Evolutionary conservation across 2,888 invertebrate species (phyloP).

Genomic region (Muschampia plurimacula): DNA sequence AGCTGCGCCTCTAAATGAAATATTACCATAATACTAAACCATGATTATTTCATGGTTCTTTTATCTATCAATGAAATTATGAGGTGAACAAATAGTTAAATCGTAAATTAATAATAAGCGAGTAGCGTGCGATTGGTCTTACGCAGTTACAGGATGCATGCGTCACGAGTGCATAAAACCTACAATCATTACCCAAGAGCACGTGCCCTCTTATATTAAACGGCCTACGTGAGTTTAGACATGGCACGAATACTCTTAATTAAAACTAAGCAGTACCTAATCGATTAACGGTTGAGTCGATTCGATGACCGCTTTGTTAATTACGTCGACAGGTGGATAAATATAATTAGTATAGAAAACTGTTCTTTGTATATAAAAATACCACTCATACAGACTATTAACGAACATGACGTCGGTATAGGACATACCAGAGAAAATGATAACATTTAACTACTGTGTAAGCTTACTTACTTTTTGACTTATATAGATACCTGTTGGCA

Average conservation of each 20-base stretch:
- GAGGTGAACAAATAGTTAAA: background rate
- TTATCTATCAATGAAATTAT: too few species aligned
- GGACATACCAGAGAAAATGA: background rate
- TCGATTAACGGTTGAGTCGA: constrained; percentile 57
- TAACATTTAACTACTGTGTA: background rate
- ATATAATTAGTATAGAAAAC: background rate
- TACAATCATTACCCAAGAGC: constrained; percentile 56
- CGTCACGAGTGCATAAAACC: constrained; percentile 56
- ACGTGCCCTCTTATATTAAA: constrained; percentile 60
- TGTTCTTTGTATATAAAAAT: constrained; percentile 23
- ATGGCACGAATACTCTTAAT: constrained; percentile 56
- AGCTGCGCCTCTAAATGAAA: too few species aligned
- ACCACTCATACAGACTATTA: background rate
- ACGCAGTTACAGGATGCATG: background rate
- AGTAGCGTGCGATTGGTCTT: background rate
- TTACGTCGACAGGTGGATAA: constrained; percentile 45
- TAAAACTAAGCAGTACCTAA: constrained; percentile 58
- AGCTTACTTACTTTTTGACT: too few species aligned
- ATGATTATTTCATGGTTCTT: too few species aligned
- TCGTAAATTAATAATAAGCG: background rate
- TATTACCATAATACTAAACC: too few species aligned
- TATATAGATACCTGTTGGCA: too few species aligned
- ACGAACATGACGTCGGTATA: background rate
- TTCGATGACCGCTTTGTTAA: constrained; percentile 66
- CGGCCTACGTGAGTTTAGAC: constrained; percentile 74